Evolutionary conservation across 2,113 vertebrate species (phyloP).

Genomic region (Chloropsis hardwickii): DNA sequence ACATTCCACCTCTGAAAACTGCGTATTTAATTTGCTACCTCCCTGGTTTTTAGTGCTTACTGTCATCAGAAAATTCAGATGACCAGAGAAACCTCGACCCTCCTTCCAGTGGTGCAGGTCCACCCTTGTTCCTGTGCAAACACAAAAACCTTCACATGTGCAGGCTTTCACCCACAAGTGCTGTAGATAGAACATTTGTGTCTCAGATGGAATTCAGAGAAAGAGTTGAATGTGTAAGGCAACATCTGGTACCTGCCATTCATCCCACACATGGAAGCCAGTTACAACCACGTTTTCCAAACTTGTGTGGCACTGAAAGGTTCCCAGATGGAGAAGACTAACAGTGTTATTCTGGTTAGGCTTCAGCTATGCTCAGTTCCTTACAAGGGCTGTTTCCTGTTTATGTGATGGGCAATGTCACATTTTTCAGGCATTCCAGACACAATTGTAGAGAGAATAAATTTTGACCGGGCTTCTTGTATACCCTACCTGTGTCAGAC

Average conservation of each 20-base stretch:
- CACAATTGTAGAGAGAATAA: not conserved
- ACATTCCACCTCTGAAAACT: not conserved
- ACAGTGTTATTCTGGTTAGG: not conserved
- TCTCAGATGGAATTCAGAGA: not conserved
- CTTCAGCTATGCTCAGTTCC: not conserved
- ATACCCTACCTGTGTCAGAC: not conserved
- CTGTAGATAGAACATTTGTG: not conserved
- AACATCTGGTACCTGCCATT: not conserved
- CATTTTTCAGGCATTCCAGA: not conserved
- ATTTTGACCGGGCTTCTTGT: not conserved
- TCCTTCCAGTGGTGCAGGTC: not conserved
- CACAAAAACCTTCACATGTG: not conserved
- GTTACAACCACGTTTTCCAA: not conserved
- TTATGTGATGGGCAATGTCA: not conserved
- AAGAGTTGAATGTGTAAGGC: not conserved
- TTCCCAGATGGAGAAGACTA: not conserved
- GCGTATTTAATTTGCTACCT: not conserved
- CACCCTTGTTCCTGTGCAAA: not conserved
- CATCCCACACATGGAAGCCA: not conserved
- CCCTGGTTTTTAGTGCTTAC: not conserved
- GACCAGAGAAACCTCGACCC: not conserved
- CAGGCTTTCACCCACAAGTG: not conserved
- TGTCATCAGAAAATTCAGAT: not conserved
- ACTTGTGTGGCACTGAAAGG: not conserved
- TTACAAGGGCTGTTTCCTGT: not conserved